Conservation (phyloP, 2,888 invertebrate genomes). For the Drosophila kambysellisi region DNA sequence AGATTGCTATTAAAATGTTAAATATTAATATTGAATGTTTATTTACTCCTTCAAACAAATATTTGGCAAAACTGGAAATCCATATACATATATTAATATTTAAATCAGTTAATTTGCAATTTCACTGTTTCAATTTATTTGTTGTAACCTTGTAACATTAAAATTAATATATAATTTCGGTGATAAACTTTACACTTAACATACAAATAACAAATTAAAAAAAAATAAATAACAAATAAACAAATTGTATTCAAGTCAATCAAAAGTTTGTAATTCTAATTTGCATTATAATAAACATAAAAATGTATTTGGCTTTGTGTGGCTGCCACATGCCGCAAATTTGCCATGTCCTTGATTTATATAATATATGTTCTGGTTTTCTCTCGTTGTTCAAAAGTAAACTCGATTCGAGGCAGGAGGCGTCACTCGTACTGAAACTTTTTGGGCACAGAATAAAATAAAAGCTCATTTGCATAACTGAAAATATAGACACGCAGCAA, state of each 20-base stretch:
- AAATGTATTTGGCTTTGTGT: slow-evolving; percentile 31
- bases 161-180: slow-evolving; percentile 15
- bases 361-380: slow-evolving; percentile 26
- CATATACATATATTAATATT: background rate
- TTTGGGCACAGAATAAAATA: slow-evolving; percentile 12
- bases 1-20: no score
- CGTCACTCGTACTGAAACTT: slow-evolving; percentile 30
- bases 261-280: slow-evolving; percentile 69
- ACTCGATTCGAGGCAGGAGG: slow-evolving; percentile 11
- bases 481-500: slow-evolving; percentile 52
- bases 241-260: slow-evolving; percentile 44
- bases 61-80: background rate
- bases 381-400: background rate
- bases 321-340: slow-evolving; percentile 14
- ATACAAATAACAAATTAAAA: slow-evolving; percentile 7
- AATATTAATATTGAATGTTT: no score
- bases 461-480: slow-evolving; percentile 66
- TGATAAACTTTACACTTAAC: slow-evolving; percentile 31
- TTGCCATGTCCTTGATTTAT: slow-evolving; percentile 29
- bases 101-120: background rate
- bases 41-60: no score
- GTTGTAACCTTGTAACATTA: background rate
- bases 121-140: background rate
- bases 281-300: slow-evolving; percentile 66
- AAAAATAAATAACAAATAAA: background rate